These are phyloP conservation scores for Asobara japonica DNA, from an alignment of 1,140 invertebrate species.

Conservation along the genomic window DNA sequence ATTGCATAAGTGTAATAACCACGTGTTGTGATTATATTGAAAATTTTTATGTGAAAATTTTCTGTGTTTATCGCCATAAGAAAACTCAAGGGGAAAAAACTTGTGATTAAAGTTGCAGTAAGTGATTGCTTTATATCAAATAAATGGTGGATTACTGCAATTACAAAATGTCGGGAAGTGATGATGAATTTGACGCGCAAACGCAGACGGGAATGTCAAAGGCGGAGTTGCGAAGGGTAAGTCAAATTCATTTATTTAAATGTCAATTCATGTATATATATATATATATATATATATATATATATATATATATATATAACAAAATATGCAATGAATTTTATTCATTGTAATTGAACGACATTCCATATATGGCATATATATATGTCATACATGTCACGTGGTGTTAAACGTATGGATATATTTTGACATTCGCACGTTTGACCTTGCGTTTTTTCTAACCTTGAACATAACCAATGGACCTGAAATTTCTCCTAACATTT, in stretches of 20 bases:
- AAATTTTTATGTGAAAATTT: background rate
- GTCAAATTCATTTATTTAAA: slow-evolving; percentile 13
- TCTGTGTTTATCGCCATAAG: too few relatives aligned
- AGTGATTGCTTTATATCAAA: slow-evolving; percentile 6
- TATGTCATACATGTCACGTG: too few relatives aligned
- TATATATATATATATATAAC: too few relatives aligned
- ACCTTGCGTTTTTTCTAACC: too few relatives aligned
- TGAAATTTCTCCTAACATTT: too few relatives aligned
- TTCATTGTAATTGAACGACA: too few relatives aligned
- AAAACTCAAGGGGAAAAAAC: slow-evolving; percentile 24
- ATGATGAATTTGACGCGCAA: slow-evolving; percentile 61
- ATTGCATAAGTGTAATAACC: background rate
- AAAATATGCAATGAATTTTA: slow-evolving; percentile 8
- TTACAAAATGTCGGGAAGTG: slow-evolving; percentile 64
- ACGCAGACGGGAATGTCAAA: slow-evolving; percentile 60
- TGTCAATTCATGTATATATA: background rate
- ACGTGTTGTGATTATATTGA: background rate
- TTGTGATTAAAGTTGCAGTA: background rate
- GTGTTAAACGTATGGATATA: too few relatives aligned
- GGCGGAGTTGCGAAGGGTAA: slow-evolving; percentile 63
- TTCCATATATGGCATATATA: too few relatives aligned
- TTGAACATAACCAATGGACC: too few relatives aligned
- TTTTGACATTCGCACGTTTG: too few relatives aligned
- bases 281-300: too few relatives aligned
- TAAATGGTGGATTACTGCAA: slow-evolving; percentile 63